Base-by-base conservation (phyloP, 2,113 vertebrate genomes). In the Piaya cayana region DNA sequence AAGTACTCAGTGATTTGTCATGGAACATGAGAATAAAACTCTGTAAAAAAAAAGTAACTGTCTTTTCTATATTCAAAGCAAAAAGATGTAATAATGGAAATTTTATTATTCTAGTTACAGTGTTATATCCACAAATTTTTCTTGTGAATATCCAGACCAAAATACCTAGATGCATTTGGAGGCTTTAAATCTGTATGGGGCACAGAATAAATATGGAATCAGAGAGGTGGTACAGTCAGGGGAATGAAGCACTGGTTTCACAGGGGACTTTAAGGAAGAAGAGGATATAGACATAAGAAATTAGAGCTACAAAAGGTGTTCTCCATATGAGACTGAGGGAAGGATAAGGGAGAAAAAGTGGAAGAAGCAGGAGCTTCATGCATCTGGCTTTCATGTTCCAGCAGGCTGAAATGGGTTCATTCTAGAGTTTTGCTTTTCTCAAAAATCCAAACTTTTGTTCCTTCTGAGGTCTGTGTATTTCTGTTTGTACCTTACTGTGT, bases 161-260 rank as follows among this genome's bases (percentile, higher is more conserved):
- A 86, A 74, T 17, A 32, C 8, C 12, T 26, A 0, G 2, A 64
- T 26, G 29, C 2, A 14, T 89, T 34, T 64, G 25, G 27, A 53
- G 15, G 4, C 21, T 80, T 22, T 37, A 74, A 29, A 34, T 4
- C 21, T 0, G 0, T 58, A 27, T 0, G 16, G 3, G 8, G 2
- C 19, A 52, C 16, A 12, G 15, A 19, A 2, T 49, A 52, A 68
- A 53, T 26, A 42, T 45, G 6, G 53, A 53, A 50, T 36, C 27
- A 58, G 39, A 53, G 49, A 39, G 7, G 7, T 60, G 9, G 27
- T 16, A 27, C 4, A 32, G 20, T n/a, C 47, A 75, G 25, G 19
- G 5, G 29, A 43, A 63, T 32, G 30, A 76, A 58, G 13, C 27
- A 13, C 14, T 42, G 20, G 3, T 7, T 82, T 82, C 42, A 58